Evolutionary conservation across 1,140 invertebrate species (phyloP).

Genomic region (Scaptomyza montana): DNA sequence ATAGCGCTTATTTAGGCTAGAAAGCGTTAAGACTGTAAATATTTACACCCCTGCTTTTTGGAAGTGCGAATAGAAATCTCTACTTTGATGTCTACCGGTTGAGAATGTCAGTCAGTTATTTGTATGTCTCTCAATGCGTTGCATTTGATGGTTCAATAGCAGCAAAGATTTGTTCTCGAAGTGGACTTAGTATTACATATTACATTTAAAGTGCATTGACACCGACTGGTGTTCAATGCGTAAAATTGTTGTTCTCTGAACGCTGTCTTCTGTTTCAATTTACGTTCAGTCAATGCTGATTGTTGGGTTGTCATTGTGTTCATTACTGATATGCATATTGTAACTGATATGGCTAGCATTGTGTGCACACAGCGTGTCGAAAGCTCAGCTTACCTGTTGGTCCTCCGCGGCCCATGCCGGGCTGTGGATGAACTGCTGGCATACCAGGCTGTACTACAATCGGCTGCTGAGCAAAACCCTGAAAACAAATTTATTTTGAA

Average conservation of each 20-base stretch:
- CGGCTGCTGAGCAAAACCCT: constrained; percentile 69
- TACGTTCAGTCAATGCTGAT: constrained; percentile 2
- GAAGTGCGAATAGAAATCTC: constrained; percentile 28
- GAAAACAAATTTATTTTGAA: constrained; percentile 12
- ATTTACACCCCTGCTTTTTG: constrained; percentile 18
- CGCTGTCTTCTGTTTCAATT: constrained; percentile 25
- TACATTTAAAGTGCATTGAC: constrained; percentile 55
- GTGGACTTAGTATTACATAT: constrained; percentile 53
- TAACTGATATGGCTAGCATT: not conserved
- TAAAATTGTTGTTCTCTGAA: constrained; percentile 19
- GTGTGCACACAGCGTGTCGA: not conserved
- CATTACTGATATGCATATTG: too few relatives aligned
- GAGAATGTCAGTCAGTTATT: not conserved
- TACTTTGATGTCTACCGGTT: constrained; percentile 26
- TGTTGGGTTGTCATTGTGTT: not conserved
- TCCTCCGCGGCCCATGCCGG: constrained; percentile 51
- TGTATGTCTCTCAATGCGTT: not conserved
- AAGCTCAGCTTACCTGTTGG: constrained; percentile 50
- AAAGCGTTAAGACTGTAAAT: constrained; percentile 9
- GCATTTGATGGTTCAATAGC: constrained; percentile 13
- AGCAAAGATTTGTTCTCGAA: too few relatives aligned
- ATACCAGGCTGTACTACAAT: constrained; percentile 73
- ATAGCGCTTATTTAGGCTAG: not conserved
- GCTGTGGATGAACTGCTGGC: constrained; percentile 38
- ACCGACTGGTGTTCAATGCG: constrained; percentile 1